Conservation (phyloP, 2,113 vertebrate species). For the Calonectris borealis region DNA sequence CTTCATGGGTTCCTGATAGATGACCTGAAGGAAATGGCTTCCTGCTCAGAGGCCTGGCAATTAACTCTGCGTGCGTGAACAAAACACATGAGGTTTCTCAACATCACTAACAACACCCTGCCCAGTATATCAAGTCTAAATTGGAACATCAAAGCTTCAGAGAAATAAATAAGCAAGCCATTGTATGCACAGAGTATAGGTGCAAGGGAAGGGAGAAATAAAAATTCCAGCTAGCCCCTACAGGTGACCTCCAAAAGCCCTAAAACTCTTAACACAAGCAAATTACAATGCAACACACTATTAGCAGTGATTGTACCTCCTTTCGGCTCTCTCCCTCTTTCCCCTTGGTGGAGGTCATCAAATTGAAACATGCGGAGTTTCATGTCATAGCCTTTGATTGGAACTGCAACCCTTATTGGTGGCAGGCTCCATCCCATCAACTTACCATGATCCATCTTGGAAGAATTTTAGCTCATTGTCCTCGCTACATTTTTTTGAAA, state of each 20-base stretch:
- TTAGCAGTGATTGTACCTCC: not conserved
- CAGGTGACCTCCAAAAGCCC: not conserved
- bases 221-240: not conserved
- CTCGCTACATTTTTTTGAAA: not conserved
- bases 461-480: not conserved
- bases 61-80: not conserved
- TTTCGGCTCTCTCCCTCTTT: not conserved
- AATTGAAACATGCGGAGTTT: not conserved
- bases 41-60: not conserved
- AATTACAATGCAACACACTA: not conserved
- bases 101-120: not conserved
- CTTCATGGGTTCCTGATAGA: not conserved
- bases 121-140: not conserved
- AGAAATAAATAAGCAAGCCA: not conserved
- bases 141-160: not conserved
- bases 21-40: not conserved
- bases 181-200: not conserved
- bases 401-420: not conserved
- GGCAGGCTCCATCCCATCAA: not conserved
- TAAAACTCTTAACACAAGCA: not conserved
- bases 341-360: not conserved
- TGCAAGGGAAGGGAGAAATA: not conserved
- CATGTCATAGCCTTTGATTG: not conserved
- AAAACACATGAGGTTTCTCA: slow-evolving; percentile 39
- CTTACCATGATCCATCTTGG: not conserved